Base-by-base conservation (phyloP, 1,140 invertebrate species). In the Macrobrachium rosenbergii region DNA sequence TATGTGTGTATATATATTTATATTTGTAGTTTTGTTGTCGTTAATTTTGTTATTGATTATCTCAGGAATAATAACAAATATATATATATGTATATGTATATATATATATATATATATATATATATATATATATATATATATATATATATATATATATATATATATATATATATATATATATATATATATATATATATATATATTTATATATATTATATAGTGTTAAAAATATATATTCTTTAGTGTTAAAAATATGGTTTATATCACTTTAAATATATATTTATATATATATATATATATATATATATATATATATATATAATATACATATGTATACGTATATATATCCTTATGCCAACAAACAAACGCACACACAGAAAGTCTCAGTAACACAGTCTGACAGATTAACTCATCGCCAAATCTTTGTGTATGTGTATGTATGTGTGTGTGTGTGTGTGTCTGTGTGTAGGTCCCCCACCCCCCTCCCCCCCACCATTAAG, bases 251-350 rank as follows among this genome's bases (percentile, higher is more conserved):
- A n/a, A n/a, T n/a, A n/a, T n/a, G 45, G 16, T 67, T 0, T 67
- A 67, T 67, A 67, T 67, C 10, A 12, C 10, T 67, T 12, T 67
- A 67, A 12, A 67, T 67, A 67, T 67, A 67, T 67, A 67, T 67
- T 12, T 67, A 67, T 5, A 67, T 67, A 67, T 67, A 67, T 67
- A 67, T 67, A 67, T 67, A 67, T 67, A 67, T 67, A 67, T 67
- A 67, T 67, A 67, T 67, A 67, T 67, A 67, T 67, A 67, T 67
- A 67, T 52, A 52, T 52, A 52, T 52, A 52, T 52, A 52, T 3
- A 52, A 67, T 67, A n/a, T 23, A n/a, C 5, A 67, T 67, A 23
- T 67, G 16, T 67, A 67, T 67, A 67, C 16, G 12, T 64, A 64
- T 64, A 64, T 64, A 64, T 64, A 64, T 64, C 5, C 45, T 52